Evolutionary conservation across 1,140 invertebrate genomes (phyloP).

Genomic region (Episyrphus balteatus): DNA sequence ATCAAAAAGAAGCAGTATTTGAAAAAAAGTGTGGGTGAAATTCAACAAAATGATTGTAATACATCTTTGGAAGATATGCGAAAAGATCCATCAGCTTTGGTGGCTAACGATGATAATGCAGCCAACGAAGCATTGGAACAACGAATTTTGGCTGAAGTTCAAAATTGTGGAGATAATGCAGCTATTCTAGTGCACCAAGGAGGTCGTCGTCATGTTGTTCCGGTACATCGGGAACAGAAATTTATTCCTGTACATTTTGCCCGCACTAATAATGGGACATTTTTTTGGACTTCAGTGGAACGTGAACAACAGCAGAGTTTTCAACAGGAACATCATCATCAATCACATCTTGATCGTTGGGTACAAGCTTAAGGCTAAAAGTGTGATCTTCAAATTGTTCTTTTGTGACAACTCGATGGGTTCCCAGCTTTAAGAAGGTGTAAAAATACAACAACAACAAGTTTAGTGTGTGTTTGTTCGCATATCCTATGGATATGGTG

Average conservation of each 20-base stretch:
- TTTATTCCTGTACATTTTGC: conserved; percentile 51
- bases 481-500: too few relatives aligned
- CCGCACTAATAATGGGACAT: conserved; percentile 53
- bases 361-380: conserved; percentile 45
- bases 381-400: too few relatives aligned
- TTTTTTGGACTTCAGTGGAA: conserved; percentile 52
- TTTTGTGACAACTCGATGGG: too few relatives aligned
- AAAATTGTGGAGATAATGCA: conserved; percentile 43
- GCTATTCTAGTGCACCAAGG: conserved; percentile 50
- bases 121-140: conserved; percentile 52
- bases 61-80: conserved; percentile 39
- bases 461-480: too few relatives aligned
- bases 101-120: conserved; percentile 41
- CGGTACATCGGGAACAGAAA: conserved; percentile 45
- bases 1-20: conserved; percentile 41
- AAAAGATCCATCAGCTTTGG: conserved; percentile 32
- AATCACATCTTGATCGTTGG: conserved; percentile 45
- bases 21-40: conserved; percentile 33
- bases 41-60: conserved; percentile 28
- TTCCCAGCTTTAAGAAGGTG: too few relatives aligned
- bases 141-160: conserved; percentile 48
- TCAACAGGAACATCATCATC: conserved; percentile 35
- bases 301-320: conserved; percentile 39
- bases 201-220: conserved; percentile 42
- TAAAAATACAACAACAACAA: too few relatives aligned